Percentiles rank a stretch among this genome's conserved stretches.
Conservation (phyloP, 2,113 vertebrate genomes). For the Brachyistius frenatus region DNA sequence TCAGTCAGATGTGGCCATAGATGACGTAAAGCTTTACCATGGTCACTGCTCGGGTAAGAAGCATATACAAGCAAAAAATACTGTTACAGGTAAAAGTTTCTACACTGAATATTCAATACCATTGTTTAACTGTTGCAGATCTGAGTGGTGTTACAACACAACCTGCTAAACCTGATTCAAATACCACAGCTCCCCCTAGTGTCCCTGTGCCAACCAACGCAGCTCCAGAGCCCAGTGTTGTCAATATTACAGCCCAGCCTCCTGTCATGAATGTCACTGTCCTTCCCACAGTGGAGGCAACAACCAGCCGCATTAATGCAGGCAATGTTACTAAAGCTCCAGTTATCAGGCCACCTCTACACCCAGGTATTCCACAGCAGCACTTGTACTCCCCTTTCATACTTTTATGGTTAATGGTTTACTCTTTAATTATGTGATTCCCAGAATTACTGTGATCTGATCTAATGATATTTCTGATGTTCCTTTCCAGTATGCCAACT, state of each 20-base stretch:
- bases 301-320: neutral
- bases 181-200: neutral
- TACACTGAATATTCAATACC: neutral
- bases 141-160: slow-evolving; percentile 1
- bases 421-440: neutral
- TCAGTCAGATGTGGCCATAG: slow-evolving; percentile 82
- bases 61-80: neutral
- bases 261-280: neutral
- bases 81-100: neutral
- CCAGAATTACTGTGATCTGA: neutral
- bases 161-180: neutral
- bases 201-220: slow-evolving; percentile 7
- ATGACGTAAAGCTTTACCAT: slow-evolving; percentile 79
- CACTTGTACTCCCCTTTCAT: neutral
- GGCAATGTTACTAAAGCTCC: slow-evolving; percentile 1
- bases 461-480: neutral
- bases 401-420: neutral
- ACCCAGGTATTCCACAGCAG: slow-evolving; percentile 24
- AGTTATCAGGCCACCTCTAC: neutral
- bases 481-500: slow-evolving; percentile 43
- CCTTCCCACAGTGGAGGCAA: neutral
- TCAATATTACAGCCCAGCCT: slow-evolving; percentile 1
- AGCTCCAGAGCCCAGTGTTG: neutral
- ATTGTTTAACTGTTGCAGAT: neutral
- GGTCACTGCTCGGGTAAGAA: slow-evolving; percentile 80